Evolutionary conservation across 2,888 invertebrate species (phyloP).

Genomic region (Blomia tropicalis): DNA sequence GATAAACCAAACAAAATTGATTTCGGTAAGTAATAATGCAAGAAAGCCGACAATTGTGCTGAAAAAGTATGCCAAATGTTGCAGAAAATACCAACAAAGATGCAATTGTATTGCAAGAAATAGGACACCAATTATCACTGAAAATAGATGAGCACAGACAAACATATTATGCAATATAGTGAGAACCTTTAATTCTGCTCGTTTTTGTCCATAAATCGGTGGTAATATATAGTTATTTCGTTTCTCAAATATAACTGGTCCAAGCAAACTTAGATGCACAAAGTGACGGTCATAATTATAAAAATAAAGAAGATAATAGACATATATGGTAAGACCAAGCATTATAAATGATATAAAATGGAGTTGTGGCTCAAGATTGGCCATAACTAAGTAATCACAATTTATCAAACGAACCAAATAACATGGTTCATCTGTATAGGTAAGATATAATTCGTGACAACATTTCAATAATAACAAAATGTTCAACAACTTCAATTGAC

Average conservation of each 20-base stretch:
- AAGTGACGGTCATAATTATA: background rate
- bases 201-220: background rate
- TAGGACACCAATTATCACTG: background rate
- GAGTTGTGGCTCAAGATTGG: background rate
- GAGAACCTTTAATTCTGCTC: background rate
- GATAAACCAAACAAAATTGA: background rate
- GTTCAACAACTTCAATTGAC: background rate
- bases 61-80: background rate
- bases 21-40: background rate
- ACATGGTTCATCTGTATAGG: background rate
- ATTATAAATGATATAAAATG: background rate
- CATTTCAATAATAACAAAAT: background rate
- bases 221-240: background rate
- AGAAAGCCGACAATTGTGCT: background rate
- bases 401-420: background rate
- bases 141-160: background rate
- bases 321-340: background rate
- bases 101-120: background rate
- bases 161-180: background rate
- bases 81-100: background rate
- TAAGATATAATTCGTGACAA: background rate
- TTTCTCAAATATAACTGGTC: slow-evolving; percentile 1
- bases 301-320: background rate
- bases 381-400: background rate
- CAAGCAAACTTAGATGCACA: background rate